phyloP scores from a whole-genome alignment of 2,888 invertebrate species.

The Geotrupes spiniger region DNA sequence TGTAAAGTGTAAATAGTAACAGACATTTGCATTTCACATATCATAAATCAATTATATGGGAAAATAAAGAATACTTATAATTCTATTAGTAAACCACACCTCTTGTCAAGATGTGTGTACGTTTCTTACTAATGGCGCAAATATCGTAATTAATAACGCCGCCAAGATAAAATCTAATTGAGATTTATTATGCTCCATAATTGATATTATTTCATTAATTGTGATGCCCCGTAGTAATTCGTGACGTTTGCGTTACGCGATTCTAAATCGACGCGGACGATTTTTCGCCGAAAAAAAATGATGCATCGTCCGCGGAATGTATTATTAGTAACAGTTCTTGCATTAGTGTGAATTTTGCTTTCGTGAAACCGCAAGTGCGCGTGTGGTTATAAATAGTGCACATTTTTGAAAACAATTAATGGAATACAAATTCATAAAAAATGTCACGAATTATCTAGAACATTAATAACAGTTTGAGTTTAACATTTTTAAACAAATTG shows the following conservation, averaged over 20 bases:
- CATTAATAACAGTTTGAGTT: no score
- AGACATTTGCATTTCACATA: conserved; percentile 27
- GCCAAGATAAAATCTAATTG: conserved; percentile 26
- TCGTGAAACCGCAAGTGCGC: no score
- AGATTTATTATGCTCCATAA: conserved; percentile 24
- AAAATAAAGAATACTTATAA: conserved; percentile 16
- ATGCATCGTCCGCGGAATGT: no score
- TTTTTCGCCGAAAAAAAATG: no score
- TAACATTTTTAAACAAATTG: no score
- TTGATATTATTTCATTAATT: conserved; percentile 20
- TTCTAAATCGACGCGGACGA: not conserved
- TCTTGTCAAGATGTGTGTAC: conserved; percentile 20
- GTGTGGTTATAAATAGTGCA: no score
- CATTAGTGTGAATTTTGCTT: no score
- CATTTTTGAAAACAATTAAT: no score
- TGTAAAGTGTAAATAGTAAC: conserved; percentile 27
- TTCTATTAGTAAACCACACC: conserved; percentile 16
- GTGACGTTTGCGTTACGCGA: not conserved
- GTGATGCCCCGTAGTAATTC: not conserved
- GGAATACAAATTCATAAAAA: no score
- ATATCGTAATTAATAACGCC: conserved; percentile 23
- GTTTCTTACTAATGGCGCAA: conserved; percentile 12
- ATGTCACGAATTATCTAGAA: no score
- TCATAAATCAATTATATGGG: conserved; percentile 26
- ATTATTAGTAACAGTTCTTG: no score